Conservation (phyloP, 2,888 invertebrate species). For the Clunio marinus region DNA sequence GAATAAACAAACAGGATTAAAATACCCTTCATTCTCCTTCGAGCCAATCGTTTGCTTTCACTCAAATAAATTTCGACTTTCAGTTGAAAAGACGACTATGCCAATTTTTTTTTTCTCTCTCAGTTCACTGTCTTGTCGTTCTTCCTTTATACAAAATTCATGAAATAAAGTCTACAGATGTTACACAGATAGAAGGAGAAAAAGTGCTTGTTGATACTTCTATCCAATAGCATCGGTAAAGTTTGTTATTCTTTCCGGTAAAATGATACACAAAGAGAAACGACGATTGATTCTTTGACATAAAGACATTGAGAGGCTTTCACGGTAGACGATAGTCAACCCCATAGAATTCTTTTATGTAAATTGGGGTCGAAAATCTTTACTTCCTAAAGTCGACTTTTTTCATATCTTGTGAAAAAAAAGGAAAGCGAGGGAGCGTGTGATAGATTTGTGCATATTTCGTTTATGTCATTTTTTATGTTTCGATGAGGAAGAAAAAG, state of each 20-base stretch:
- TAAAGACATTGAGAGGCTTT: conserved; percentile 27
- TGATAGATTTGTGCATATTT: neutral
- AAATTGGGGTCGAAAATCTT: conserved; percentile 13
- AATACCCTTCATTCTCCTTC: neutral
- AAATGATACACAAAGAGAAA: conserved; percentile 9
- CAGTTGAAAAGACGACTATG: too few relatives aligned
- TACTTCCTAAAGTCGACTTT: neutral
- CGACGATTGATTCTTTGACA: conserved; percentile 37
- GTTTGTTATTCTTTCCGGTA: conserved; percentile 9
- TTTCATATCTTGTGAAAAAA: neutral
- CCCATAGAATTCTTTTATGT: neutral
- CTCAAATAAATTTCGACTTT: neutral
- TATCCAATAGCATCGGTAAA: neutral
- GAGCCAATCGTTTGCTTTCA: neutral
- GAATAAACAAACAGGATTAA: conserved; percentile 38
- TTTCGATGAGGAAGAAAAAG: neutral
- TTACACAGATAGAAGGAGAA: too few relatives aligned
- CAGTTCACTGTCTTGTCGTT: too few relatives aligned
- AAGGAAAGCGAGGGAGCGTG: conserved; percentile 22
- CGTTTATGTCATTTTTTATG: conserved; percentile 30
- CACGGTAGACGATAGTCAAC: neutral
- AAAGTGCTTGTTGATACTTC: conserved; percentile 4
- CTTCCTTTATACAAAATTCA: conserved; percentile 8
- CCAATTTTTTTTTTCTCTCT: too few relatives aligned
- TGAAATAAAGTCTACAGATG: conserved; percentile 24